Conservation (phyloP, 2,797 vertebrate species). For the Leucoraja ocellata region DNA sequence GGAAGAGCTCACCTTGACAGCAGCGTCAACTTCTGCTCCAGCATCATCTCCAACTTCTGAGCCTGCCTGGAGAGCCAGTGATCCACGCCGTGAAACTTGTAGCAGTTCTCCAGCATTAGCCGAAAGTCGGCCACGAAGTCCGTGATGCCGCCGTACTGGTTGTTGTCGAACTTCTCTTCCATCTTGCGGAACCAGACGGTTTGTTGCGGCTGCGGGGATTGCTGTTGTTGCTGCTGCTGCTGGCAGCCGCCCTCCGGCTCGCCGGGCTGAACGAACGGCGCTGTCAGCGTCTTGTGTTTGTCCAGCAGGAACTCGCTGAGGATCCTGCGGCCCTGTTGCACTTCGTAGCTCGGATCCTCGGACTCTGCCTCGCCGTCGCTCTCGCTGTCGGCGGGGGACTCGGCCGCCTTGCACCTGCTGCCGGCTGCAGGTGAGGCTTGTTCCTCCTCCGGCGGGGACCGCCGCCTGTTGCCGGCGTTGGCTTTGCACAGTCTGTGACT, state of each 20-base stretch:
- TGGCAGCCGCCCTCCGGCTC: constrained; percentile 38
- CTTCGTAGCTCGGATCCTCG: constrained; percentile 68
- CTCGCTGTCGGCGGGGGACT: constrained; percentile 42
- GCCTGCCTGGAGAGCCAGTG: constrained; percentile 94
- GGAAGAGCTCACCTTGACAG: constrained; percentile 71
- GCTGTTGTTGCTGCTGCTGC: not conserved
- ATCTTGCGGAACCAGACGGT: constrained; percentile 75
- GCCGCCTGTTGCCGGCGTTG: constrained; percentile 41
- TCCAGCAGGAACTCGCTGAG: constrained; percentile 80
- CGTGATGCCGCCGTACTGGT: constrained; percentile 76
- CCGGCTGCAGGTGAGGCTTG: constrained; percentile 36
- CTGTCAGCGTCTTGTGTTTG: constrained; percentile 75
- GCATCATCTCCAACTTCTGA: constrained; percentile 88
- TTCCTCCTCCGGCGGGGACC: constrained; percentile 22
- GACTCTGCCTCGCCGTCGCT: constrained; percentile 40
- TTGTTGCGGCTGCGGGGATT: too few relatives aligned
- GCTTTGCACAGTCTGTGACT: constrained; percentile 47
- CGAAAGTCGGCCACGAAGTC: constrained; percentile 91
- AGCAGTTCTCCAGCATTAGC: constrained; percentile 85
- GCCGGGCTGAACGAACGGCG: constrained; percentile 58
- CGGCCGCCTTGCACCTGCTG: constrained; percentile 38
- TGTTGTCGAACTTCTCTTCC: constrained; percentile 76
- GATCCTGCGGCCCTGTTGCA: constrained; percentile 82
- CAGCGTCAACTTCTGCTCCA: constrained; percentile 89
- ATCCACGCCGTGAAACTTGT: constrained; percentile 82